Evolutionary conservation across 2,888 invertebrate genomes (phyloP).

Genomic region (Prionchulus punctatus): DNA sequence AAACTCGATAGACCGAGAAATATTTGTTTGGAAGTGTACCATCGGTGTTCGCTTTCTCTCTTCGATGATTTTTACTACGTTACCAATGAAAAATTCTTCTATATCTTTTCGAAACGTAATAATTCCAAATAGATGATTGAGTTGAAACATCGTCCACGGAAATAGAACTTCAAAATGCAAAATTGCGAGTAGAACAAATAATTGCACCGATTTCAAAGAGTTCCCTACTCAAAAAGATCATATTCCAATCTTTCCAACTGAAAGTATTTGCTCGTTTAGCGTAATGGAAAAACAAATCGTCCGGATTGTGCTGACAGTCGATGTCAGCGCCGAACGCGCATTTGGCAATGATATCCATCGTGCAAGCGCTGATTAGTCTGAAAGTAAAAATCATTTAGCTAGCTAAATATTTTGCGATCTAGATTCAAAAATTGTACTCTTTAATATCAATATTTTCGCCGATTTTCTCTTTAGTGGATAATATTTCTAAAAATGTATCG

Average conservation of each 20-base stretch:
- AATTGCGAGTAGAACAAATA: too few species aligned
- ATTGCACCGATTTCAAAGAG: too few species aligned
- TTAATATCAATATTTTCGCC: constrained; percentile 31
- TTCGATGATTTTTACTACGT: too few species aligned
- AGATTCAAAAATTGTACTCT: too few species aligned
- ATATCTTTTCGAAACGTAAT: too few species aligned
- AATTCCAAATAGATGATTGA: too few species aligned
- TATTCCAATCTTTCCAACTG: background rate
- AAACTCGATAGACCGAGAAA: too few species aligned
- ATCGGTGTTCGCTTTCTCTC: too few species aligned
- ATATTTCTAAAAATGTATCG: constrained; percentile 27
- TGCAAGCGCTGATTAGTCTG: background rate
- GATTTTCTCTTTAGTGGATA: constrained; percentile 22
- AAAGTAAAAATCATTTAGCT: background rate
- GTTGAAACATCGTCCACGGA: too few species aligned
- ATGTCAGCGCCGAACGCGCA: background rate
- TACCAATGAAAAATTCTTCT: too few species aligned
- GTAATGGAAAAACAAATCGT: background rate
- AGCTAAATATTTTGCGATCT: background rate
- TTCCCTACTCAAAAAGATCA: background rate
- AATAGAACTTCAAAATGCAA: too few species aligned
- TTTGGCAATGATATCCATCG: background rate
- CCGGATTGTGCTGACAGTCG: background rate
- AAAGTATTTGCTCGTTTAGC: background rate
- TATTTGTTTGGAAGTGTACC: too few species aligned